A percentile compares a stretch with the other conserved stretches of the same genome.
Conservation (phyloP, 2,888 invertebrate species). For the Trachelus troglodyta region DNA sequence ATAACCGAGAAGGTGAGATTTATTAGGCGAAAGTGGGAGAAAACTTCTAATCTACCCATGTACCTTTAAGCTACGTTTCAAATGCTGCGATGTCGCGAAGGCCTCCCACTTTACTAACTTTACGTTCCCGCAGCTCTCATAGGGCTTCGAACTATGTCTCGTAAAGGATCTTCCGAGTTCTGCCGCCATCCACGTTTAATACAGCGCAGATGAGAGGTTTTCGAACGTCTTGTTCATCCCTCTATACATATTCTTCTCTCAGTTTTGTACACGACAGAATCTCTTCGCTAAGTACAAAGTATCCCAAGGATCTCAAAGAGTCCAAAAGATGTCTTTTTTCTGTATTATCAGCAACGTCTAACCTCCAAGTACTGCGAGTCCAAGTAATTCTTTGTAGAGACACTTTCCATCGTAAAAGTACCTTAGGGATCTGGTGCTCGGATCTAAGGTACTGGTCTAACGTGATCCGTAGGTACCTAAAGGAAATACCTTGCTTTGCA, state of each 20-base stretch:
- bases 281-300: background rate
- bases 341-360: background rate
- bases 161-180: conserved; percentile 16
- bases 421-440: conserved; percentile 16
- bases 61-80: conserved; percentile 36
- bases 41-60: conserved; percentile 45
- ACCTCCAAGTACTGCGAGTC: background rate
- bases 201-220: background rate
- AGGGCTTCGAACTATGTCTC: conserved; percentile 17
- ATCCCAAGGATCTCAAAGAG: background rate
- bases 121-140: background rate
- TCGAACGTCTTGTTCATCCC: background rate
- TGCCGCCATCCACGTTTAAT: background rate
- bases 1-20: conserved; percentile 30
- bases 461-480: background rate
- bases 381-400: conserved; percentile 2
- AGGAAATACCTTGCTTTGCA: background rate
- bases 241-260: background rate
- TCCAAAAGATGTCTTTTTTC: background rate
- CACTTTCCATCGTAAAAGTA: conserved; percentile 23
- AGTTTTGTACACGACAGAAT: background rate
- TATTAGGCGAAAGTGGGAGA: conserved; percentile 42
- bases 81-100: conserved; percentile 8
- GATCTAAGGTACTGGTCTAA: conserved; percentile 16
- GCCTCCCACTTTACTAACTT: background rate